These are phyloP conservation scores for Epinotia ramella DNA, from an alignment of 2,888 invertebrate genomes.

Conservation along the genomic window DNA sequence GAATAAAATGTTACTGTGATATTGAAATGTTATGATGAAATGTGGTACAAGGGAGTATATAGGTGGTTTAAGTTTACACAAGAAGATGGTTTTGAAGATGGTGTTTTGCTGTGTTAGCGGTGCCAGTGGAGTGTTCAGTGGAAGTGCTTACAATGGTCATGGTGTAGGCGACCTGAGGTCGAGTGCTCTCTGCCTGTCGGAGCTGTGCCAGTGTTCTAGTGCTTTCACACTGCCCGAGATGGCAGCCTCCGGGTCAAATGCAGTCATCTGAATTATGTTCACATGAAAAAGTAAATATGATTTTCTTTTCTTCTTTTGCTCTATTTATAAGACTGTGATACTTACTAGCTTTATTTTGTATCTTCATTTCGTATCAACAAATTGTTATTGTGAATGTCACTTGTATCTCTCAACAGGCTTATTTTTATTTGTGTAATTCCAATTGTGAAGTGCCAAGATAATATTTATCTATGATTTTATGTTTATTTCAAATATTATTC, in stretches of 20 bases:
- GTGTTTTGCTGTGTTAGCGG: constrained; percentile 69
- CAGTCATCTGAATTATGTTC: constrained; percentile 58
- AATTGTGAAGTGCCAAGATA: neutral
- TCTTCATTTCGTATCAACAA: constrained; percentile 43
- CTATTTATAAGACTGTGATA: constrained; percentile 63
- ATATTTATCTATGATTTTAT: constrained; percentile 2
- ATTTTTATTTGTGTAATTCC: constrained; percentile 22
- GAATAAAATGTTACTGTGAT: constrained; percentile 75
- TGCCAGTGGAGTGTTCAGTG: constrained; percentile 75
- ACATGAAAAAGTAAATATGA: constrained; percentile 78
- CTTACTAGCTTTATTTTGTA: constrained; percentile 38
- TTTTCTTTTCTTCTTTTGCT: constrained; percentile 71
- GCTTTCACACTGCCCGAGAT: constrained; percentile 55
- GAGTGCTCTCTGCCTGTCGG: constrained; percentile 55
- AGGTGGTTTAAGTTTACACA: constrained; percentile 70
- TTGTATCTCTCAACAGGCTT: constrained; percentile 19
- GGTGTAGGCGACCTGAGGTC: constrained; percentile 31
- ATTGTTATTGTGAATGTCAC: constrained; percentile 21
- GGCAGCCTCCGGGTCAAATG: constrained; percentile 50
- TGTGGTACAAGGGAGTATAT: constrained; percentile 80
- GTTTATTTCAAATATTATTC: constrained; percentile 7
- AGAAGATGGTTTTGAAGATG: constrained; percentile 65
- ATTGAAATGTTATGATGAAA: constrained; percentile 70
- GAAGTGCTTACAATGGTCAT: constrained; percentile 57
- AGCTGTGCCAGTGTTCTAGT: constrained; percentile 68